phyloP scores from a whole-genome alignment of 2,797 vertebrate species.

The Ceryle rudis region DNA sequence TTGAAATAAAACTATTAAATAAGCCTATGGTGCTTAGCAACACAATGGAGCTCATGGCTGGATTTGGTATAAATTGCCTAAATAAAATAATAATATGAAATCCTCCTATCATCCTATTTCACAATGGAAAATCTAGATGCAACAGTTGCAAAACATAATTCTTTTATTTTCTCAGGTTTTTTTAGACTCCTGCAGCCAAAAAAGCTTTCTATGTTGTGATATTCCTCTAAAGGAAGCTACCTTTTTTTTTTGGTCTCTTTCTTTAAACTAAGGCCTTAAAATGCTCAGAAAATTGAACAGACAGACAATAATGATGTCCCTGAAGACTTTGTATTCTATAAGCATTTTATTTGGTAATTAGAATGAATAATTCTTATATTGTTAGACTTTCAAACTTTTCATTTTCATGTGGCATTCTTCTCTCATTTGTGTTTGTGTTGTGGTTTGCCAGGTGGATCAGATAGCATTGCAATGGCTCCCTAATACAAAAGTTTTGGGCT shows the following conservation, averaged over 20 bases:
- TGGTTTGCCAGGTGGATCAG: neutral
- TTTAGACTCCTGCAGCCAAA: neutral
- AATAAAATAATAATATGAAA: neutral
- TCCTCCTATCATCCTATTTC: neutral
- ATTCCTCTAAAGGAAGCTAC: neutral
- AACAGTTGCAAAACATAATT: neutral
- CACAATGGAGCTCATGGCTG: neutral
- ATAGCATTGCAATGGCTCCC: neutral
- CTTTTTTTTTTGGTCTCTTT: rapidly evolving
- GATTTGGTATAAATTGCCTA: neutral
- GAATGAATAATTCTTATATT: neutral
- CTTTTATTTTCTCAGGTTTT: neutral
- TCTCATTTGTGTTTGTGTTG: neutral
- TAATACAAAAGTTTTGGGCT: neutral
- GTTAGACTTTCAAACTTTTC: neutral
- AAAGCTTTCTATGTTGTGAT: neutral
- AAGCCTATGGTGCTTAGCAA: neutral
- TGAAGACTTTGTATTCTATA: neutral
- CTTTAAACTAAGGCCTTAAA: neutral
- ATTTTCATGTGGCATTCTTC: neutral
- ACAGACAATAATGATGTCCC: neutral
- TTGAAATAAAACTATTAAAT: neutral
- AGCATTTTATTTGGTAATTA: neutral
- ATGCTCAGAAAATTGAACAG: neutral
- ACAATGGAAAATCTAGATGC: neutral